phyloP scores from a whole-genome alignment of 2,888 invertebrate species.

The Aphidius colemani region DNA sequence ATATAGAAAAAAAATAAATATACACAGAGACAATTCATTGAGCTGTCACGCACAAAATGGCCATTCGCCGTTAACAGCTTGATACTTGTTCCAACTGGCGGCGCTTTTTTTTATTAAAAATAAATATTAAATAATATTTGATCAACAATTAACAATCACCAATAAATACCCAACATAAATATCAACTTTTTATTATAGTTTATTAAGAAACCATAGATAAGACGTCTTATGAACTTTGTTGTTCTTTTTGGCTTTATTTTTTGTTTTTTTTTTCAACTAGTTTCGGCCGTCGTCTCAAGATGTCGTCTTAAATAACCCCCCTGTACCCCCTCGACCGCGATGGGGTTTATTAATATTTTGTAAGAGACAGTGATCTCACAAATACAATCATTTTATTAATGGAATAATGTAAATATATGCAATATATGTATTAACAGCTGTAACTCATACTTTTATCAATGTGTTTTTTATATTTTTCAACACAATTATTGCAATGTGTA shows the following conservation, averaged over 20 bases:
- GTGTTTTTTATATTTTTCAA: too few species aligned
- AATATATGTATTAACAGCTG: too few species aligned
- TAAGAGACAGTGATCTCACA: neutral
- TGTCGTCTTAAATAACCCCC: conserved; percentile 36
- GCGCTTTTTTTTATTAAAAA: conserved; percentile 46
- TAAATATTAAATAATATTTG: too few species aligned
- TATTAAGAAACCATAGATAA: conserved; percentile 10
- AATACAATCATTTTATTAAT: neutral
- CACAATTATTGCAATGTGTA: too few species aligned
- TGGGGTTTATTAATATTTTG: too few species aligned
- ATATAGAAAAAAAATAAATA: conserved; percentile 23
- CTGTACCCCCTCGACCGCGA: neutral
- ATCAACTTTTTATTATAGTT: conserved; percentile 9
- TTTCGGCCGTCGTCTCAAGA: conserved; percentile 39
- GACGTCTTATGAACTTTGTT: neutral
- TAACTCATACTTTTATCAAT: too few species aligned
- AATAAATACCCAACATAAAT: conserved; percentile 18
- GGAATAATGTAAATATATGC: too few species aligned
- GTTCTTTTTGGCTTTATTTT: too few species aligned
- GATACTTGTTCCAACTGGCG: conserved; percentile 61
- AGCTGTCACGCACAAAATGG: conserved; percentile 71
- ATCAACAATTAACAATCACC: conserved; percentile 10
- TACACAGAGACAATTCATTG: conserved; percentile 31
- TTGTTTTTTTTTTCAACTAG: neutral
- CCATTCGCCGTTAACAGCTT: conserved; percentile 66